Conservation (phyloP, 2,888 invertebrate genomes). For the Melanostoma scalare region DNA sequence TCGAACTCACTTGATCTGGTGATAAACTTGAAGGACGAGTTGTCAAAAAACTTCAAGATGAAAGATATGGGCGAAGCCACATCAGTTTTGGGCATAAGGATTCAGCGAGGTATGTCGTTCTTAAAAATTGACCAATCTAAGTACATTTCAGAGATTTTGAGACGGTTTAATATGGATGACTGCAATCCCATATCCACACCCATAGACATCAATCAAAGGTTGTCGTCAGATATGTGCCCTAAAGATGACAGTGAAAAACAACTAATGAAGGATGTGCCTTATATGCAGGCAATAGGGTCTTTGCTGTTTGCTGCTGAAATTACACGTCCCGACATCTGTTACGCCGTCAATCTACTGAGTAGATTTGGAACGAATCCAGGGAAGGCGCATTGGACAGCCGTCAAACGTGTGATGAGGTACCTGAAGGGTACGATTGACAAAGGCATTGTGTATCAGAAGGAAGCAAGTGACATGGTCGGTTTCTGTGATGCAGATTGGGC, state of each 20-base stretch:
- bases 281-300: too few species aligned
- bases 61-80: constrained; percentile 53
- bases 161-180: constrained; percentile 29
- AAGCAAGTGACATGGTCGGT: too few species aligned
- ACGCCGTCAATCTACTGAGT: constrained; percentile 53
- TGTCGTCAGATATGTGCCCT: too few species aligned
- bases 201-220: constrained; percentile 8
- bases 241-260: too few species aligned
- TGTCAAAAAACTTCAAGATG: constrained; percentile 51
- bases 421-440: constrained; percentile 52
- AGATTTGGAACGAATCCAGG: constrained; percentile 61
- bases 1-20: constrained; percentile 32
- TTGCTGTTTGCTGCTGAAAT: too few species aligned
- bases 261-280: too few species aligned
- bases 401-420: constrained; percentile 59
- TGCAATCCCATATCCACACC: constrained; percentile 23
- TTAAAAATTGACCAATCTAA: constrained; percentile 54
- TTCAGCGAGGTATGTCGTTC: constrained; percentile 31
- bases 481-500: too few species aligned
- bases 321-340: background rate
- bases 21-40: constrained; percentile 21
- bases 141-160: constrained; percentile 51
- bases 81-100: constrained; percentile 43
- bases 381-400: constrained; percentile 64
- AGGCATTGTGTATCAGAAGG: constrained; percentile 38